Evolutionary conservation across 2,113 vertebrate species (phyloP).

Genomic region (Delphinus delphis): DNA sequence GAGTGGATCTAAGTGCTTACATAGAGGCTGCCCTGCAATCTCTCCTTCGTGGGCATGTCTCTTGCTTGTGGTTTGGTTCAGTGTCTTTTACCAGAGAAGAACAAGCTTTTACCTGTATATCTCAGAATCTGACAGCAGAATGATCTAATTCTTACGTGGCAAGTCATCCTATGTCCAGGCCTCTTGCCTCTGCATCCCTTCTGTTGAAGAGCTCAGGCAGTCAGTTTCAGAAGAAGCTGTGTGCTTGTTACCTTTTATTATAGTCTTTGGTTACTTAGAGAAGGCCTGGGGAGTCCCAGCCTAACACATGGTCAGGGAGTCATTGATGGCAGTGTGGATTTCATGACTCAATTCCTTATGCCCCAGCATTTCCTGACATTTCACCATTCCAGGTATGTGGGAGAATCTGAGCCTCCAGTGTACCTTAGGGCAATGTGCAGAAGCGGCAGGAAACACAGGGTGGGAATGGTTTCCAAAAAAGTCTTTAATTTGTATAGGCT

Average conservation of each 20-base stretch:
- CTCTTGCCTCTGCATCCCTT: background rate
- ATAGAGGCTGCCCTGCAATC: background rate
- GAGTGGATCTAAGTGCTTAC: background rate
- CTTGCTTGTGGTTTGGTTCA: background rate
- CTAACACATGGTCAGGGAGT: background rate
- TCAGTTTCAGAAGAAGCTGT: background rate
- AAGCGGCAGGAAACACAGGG: background rate
- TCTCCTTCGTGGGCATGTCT: background rate
- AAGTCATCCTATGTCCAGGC: background rate
- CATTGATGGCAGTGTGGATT: background rate
- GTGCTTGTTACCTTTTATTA: background rate
- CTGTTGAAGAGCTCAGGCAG: background rate
- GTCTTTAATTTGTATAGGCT: background rate
- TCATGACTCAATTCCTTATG: background rate
- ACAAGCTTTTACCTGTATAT: background rate
- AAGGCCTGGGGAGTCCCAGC: background rate
- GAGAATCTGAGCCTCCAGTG: background rate
- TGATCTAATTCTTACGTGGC: background rate
- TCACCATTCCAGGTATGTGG: background rate
- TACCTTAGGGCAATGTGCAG: background rate
- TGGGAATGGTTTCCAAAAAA: background rate
- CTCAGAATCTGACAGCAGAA: background rate
- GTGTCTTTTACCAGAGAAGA: background rate
- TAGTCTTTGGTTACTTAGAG: background rate
- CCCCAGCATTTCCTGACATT: background rate